Percentiles rank a stretch among this genome's conserved stretches.
These are phyloP conservation scores for Trachelus stipa DNA, from an alignment of 2,888 invertebrate genomes.

Conservation along the genomic window DNA sequence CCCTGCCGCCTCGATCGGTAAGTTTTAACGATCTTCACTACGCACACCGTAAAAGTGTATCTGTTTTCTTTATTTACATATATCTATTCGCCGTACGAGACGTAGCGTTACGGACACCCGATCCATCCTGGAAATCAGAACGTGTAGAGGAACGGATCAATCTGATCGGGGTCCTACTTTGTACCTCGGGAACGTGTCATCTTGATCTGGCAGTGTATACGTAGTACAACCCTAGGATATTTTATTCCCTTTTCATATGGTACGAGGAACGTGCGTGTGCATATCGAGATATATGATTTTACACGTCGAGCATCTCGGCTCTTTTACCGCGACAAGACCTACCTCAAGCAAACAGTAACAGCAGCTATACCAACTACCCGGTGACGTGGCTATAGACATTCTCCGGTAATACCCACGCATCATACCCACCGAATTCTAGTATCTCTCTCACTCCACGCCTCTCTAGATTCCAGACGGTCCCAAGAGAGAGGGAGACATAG, in stretches of 20 bases:
- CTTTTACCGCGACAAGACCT: background rate
- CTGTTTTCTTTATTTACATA: background rate
- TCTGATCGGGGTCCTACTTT: no score
- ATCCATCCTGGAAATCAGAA: background rate
- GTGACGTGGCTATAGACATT: constrained; percentile 1
- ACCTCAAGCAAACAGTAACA: constrained; percentile 5
- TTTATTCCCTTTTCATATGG: background rate
- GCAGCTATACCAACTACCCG: background rate
- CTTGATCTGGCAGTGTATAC: background rate
- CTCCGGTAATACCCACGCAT: background rate
- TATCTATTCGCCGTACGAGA: background rate
- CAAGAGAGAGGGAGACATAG: no score
- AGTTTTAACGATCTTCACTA: background rate
- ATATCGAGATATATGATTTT: background rate
- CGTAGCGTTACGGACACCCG: background rate
- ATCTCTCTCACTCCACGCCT: background rate
- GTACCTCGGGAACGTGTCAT: background rate
- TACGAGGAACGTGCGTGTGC: background rate
- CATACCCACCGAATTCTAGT: background rate
- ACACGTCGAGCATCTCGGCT: background rate
- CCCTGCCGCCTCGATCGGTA: background rate
- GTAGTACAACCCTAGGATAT: background rate
- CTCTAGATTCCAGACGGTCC: background rate
- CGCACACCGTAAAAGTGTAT: background rate
- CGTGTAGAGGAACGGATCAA: background rate